Base-by-base conservation (phyloP, 2,888 invertebrate species). In the Polietes domitor region DNA sequence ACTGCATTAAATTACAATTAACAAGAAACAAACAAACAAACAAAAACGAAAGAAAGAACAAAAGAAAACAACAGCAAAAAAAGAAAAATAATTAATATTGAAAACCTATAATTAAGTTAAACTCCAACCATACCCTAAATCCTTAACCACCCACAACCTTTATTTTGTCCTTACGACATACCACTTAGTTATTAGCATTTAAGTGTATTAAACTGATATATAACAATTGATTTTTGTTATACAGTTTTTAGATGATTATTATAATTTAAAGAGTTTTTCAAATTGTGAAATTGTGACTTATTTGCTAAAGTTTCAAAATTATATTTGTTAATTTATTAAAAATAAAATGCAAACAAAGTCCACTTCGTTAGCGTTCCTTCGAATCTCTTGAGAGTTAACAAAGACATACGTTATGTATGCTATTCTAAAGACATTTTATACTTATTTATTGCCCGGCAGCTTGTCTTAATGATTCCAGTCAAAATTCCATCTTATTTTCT, bases 1-100 rank as follows among this genome's bases (percentile, higher is more conserved):
- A 91, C 91, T 91, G 89, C 89, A 89, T 91, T 90, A 89, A 61
- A 88, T 81, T 85, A 82, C 47, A 80, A 76, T 84, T 83, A 77
- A 83, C 72, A 71, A 3, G n/a, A 78, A 19, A 82, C 77, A 26
- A 82, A 10, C 12, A 82, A 70, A n/a, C 43, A 68, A 63, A 75
- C 12, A 65, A 53, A 71, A 58, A 76, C 63, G 41, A 78, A 41
- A 63, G 15, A 55, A 43, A 70, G n/a, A 21, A 63, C 68, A 58
- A 43, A 28, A 15, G 21, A 68, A 50, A 53, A 58, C 15, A 77
- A 47, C 26, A 71, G 41, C 26, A 26, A 58, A 68, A 55, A 19
- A 28, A 26, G 17, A 47, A 0, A 32, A 61, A 58, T 10, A 15
- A 24, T 41, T 28, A 72, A 43, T 19, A 32, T 7, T 10, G 37